Evolutionary conservation across 2,888 invertebrate genomes (phyloP).

Genomic region (Coleophora deauratella): DNA sequence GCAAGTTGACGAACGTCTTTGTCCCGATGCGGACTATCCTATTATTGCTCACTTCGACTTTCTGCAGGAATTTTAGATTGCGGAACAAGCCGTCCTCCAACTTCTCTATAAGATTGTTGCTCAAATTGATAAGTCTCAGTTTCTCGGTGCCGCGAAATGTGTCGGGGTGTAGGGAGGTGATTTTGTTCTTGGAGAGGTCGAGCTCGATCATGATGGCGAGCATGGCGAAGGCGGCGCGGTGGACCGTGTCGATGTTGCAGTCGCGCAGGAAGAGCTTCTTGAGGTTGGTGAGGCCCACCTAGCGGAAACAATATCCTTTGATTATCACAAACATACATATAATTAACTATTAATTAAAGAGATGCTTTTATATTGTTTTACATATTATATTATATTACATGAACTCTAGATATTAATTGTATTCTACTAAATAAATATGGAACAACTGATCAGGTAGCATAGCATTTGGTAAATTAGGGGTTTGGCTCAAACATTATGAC

Average conservation of each 20-base stretch:
- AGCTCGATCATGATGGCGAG: slow-evolving; percentile 86
- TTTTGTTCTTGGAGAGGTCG: slow-evolving; percentile 84
- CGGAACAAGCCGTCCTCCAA: slow-evolving; percentile 84
- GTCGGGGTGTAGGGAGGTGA: slow-evolving; percentile 77
- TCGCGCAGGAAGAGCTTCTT: slow-evolving; percentile 86
- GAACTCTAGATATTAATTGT: too few species aligned
- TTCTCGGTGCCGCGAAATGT: slow-evolving; percentile 83
- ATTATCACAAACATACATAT: too few species aligned
- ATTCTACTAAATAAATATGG: too few species aligned
- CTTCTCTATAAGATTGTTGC: slow-evolving; percentile 82
- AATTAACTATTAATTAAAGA: too few species aligned
- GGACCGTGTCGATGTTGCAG: slow-evolving; percentile 80
- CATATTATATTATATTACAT: too few species aligned
- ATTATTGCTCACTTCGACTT: slow-evolving; percentile 86
- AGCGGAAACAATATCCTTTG: slow-evolving; percentile 60
- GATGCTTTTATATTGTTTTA: too few species aligned
- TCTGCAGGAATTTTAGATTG: slow-evolving; percentile 82
- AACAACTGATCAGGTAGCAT: too few species aligned
- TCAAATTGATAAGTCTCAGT: slow-evolving; percentile 82
- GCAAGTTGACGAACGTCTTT: slow-evolving; percentile 80
- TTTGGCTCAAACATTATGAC: too few species aligned
- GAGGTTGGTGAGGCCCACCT: slow-evolving; percentile 82
- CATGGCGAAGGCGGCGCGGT: slow-evolving; percentile 83
- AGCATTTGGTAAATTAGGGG: too few species aligned
- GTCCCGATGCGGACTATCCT: slow-evolving; percentile 80